A percentile compares a stretch with the other conserved stretches of the same genome.
These are phyloP conservation scores for Myxocyprinus asiaticus DNA, from an alignment of 2,113 vertebrate species.

Conservation along the genomic window DNA sequence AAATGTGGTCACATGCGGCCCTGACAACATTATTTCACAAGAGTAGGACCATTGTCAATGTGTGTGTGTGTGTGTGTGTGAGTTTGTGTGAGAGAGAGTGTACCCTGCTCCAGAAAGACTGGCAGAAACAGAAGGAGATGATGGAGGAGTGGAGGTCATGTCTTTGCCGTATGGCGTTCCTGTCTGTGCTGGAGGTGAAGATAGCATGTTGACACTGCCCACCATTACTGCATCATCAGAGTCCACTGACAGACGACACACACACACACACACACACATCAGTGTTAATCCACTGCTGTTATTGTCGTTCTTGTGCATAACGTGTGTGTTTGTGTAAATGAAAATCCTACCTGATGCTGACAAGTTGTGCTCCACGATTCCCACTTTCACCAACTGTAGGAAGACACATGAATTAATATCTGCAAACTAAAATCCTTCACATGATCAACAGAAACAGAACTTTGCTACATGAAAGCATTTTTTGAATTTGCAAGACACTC, in stretches of 20 bases:
- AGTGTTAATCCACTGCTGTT: background rate
- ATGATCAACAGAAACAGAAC: no score
- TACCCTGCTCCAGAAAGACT: slow-evolving; percentile 83
- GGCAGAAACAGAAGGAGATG: slow-evolving; percentile 86
- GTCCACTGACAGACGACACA: slow-evolving; percentile 74
- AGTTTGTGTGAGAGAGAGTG: no score
- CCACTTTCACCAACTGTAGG: slow-evolving; percentile 81
- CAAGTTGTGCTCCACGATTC: slow-evolving; percentile 88
- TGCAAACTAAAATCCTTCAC: no score
- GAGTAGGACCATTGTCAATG: background rate
- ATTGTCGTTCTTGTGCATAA: background rate
- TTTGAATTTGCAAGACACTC: no score
- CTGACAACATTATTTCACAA: no score
- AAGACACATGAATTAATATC: slow-evolving; percentile 12
- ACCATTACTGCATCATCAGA: slow-evolving; percentile 82
- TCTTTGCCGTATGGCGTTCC: slow-evolving; percentile 79
- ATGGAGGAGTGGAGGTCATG: slow-evolving; percentile 82
- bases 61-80: background rate
- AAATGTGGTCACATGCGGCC: no score
- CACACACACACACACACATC: background rate
- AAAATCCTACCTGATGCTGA: slow-evolving; percentile 75
- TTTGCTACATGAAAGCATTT: no score
- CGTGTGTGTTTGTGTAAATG: background rate
- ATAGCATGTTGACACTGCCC: slow-evolving; percentile 79
- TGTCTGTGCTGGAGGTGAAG: slow-evolving; percentile 73